Evolutionary conservation across 2,888 invertebrate species (phyloP).

Genomic region (Melieria crassipennis): DNA sequence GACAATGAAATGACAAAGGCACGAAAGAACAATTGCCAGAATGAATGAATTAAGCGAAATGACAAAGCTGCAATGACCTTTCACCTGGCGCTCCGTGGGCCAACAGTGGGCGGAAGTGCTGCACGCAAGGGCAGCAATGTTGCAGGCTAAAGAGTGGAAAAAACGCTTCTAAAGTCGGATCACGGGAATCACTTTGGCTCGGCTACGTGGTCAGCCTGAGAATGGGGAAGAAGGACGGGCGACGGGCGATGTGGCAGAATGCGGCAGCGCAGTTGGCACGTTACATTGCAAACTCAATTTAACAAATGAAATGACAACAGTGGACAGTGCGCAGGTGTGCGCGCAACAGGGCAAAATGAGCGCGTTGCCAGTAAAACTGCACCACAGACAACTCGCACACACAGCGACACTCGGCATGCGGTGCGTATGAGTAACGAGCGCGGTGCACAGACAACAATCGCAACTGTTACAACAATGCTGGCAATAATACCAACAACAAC

Average conservation of each 20-base stretch:
- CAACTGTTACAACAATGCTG: no score
- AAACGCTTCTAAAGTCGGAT: not conserved
- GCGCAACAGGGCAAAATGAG: not conserved
- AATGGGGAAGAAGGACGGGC: not conserved
- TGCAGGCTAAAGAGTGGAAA: no score
- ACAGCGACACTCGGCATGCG: no score
- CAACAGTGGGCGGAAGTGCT: no score
- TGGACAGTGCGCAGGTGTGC: not conserved
- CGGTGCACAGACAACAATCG: no score
- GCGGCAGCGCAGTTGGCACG: not conserved
- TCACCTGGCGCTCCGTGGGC: not conserved
- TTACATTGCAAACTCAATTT: conserved; percentile 4
- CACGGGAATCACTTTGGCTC: not conserved
- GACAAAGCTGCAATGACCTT: conserved; percentile 15
- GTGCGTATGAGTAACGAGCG: no score
- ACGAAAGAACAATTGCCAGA: conserved; percentile 7
- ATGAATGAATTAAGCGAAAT: conserved; percentile 13
- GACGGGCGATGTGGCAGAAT: not conserved
- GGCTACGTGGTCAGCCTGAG: not conserved
- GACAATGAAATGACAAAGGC: conserved; percentile 3
- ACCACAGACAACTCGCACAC: no score
- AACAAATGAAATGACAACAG: conserved; percentile 4
- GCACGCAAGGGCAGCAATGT: no score
- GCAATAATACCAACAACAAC: no score
- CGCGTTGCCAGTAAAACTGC: no score